phyloP scores from a whole-genome alignment of 2,113 vertebrate genomes.

The Mesoclemmys tuberculata region DNA sequence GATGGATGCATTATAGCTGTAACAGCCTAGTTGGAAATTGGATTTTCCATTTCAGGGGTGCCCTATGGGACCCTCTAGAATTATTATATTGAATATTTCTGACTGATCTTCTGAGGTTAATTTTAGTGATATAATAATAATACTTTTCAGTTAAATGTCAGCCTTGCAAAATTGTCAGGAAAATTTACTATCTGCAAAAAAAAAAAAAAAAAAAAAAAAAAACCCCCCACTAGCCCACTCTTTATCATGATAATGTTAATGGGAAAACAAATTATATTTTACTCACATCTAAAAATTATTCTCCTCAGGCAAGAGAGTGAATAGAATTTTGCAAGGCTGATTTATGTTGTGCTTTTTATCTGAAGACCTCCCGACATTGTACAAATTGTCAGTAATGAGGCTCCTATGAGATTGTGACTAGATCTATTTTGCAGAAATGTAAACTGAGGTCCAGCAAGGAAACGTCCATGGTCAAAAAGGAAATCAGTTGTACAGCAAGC shows the following conservation, averaged over 20 bases:
- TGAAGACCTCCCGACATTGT: background rate
- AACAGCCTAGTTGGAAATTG: conserved; percentile 27
- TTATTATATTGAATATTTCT: conserved; percentile 9
- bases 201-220: background rate
- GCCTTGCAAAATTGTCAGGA: background rate
- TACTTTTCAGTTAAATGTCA: background rate
- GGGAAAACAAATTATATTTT: background rate
- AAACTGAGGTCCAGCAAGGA: background rate
- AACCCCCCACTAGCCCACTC: background rate
- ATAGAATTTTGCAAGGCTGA: background rate
- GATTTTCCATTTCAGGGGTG: background rate
- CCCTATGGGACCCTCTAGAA: conserved; percentile 6
- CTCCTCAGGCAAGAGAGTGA: background rate
- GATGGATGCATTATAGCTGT: background rate
- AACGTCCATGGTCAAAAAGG: background rate
- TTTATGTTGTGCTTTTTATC: background rate
- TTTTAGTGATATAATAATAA: background rate
- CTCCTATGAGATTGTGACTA: background rate
- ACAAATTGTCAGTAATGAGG: fast-evolving
- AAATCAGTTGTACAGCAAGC: background rate
- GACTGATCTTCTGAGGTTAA: background rate
- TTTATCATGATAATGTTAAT: background rate
- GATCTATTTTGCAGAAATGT: fast-evolving
- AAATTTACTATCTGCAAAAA: background rate
- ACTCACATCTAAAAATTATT: background rate